Base-by-base conservation (phyloP, 2,888 invertebrate species). In the Lydus trimaculatus region DNA sequence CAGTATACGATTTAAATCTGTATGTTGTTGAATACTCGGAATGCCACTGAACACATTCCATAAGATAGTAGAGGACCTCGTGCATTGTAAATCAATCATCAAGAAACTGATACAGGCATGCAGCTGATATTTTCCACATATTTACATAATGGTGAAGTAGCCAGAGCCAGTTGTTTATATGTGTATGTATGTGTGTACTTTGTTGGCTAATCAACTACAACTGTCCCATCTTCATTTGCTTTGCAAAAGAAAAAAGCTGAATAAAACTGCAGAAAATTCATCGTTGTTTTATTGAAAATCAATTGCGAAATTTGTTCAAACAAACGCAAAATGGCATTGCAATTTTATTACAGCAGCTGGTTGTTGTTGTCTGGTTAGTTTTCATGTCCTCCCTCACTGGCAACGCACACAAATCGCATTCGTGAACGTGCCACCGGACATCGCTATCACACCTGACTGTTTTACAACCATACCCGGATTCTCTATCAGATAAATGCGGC, bases 41-140 rank as follows among this genome's bases (percentile, higher is more conserved):
- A 77, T 78, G 75, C 78, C 78, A 76, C 77, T 70, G 77, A 69
- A 76, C 75, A 76, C 78, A 76, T 76, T 76, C 76, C 68, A 65
- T 66, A 64, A 72, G 69, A 70, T 64, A 63, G 71, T 73, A 69
- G 64, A 66, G 58, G 67, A 61, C 64, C 72, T 74, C 75, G 73
- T 76, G 73, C 71, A 67, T 70, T 73, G 76, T 80, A 80, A 79
- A 80, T 80, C 80, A 80, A 80, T 80, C 79, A 80, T 79, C 75
- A 72, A 68, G 73, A 74, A 75, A 78, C 79, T 78, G 80, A 79
- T 80, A 78, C 77, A 75, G 72, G 72, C 72, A 67, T 69, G 76
- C 72, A 73, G 72, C 71, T 73, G 76, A 77, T 76, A 77, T 76
- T 76, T 67, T 67, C 67, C 74, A 73, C 69, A 67, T 74, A 79